These are phyloP conservation scores for Paramormyrops hopkinsi DNA, from an alignment of 2,797 vertebrate genomes.

Conservation along the genomic window DNA sequence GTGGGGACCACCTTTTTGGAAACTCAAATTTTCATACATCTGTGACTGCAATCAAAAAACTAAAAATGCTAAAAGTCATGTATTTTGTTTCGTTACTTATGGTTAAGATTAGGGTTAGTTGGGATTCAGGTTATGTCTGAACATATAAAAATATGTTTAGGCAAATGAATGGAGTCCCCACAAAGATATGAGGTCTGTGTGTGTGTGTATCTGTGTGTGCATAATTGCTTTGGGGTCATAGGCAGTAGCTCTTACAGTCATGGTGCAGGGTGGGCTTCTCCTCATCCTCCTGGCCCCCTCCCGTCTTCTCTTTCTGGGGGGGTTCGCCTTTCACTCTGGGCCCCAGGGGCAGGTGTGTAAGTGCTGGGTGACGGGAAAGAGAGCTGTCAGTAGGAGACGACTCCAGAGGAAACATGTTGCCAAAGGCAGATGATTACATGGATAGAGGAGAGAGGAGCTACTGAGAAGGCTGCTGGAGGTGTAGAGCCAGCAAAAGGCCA, in stretches of 20 bases:
- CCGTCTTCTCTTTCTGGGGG: not conserved
- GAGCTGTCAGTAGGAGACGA: not conserved
- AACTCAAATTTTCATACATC: not conserved
- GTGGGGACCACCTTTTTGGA: not conserved
- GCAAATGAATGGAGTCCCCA: not conserved
- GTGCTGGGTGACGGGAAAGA: not conserved
- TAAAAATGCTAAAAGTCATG: not conserved
- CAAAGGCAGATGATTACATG: not conserved
- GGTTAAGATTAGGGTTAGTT: too few relatives aligned
- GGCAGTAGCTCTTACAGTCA: not conserved
- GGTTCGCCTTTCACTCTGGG: not conserved
- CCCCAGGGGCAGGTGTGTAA: not conserved
- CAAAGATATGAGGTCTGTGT: not conserved
- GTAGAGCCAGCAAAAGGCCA: not conserved
- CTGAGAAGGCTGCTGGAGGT: not conserved
- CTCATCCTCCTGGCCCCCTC: not conserved
- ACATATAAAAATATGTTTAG: too few relatives aligned
- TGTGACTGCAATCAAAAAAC: not conserved
- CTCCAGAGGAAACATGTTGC: not conserved
- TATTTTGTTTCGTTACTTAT: not conserved
- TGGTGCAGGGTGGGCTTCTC: not conserved
- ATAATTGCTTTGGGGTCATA: not conserved
- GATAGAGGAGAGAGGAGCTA: not conserved
- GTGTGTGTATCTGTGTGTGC: not conserved
- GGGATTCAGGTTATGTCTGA: too few relatives aligned